Percentiles rank a stretch among this genome's conserved stretches.
phyloP scores from a whole-genome alignment of 2,113 vertebrate genomes.

The human (Homo sapiens) region GRCh38 chr19:40415501-40416000 shows the following conservation, averaged over 20 bases:
- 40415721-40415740: neutral
- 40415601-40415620: no score
- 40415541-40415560: no score
- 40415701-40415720: neutral
- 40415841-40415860: neutral
- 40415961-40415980: neutral
- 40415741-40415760: neutral
- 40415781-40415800: neutral
- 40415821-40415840: neutral
- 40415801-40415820: neutral
- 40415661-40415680: neutral
- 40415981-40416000: conserved; percentile 17
- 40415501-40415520: no score
- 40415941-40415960: neutral
- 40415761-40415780: neutral
- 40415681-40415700: neutral
- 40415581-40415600: no score
- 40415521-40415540: no score
- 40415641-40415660: neutral
- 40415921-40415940: neutral
- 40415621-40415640: neutral
- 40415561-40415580: no score
- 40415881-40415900: neutral
- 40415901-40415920: neutral
- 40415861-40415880: neutral